phyloP scores from a whole-genome alignment of 1,140 invertebrate genomes.

The Coelopa frigida region DNA sequence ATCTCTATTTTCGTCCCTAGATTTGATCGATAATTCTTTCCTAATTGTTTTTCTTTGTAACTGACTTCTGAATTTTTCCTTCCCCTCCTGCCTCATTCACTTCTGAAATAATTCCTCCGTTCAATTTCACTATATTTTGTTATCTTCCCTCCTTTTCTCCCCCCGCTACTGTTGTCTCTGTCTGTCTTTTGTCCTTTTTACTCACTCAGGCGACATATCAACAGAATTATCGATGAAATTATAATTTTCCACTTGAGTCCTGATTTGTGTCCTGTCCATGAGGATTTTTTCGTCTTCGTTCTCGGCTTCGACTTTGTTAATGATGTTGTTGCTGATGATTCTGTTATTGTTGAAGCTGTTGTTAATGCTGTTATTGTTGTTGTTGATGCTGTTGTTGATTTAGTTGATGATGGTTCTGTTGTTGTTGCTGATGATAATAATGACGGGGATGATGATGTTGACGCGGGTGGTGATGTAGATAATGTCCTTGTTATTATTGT shows the following conservation, averaged over 20 bases:
- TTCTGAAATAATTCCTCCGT: too few relatives aligned
- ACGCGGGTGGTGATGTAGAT: background rate
- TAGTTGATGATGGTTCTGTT: background rate
- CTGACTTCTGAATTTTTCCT: too few relatives aligned
- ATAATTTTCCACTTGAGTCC: conserved; percentile 45
- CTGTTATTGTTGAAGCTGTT: background rate
- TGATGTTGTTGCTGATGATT: conserved; percentile 4
- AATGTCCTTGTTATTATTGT: background rate
- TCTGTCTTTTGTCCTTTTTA: conserved; percentile 15
- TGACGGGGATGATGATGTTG: background rate
- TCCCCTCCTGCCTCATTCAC: too few relatives aligned
- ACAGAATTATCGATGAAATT: conserved; percentile 41
- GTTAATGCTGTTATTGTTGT: conserved; percentile 4
- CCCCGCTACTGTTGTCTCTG: too few relatives aligned
- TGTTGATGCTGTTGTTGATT: conserved; percentile 2
- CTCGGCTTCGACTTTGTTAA: background rate
- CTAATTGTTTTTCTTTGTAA: too few relatives aligned
- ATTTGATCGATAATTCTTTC: too few relatives aligned
- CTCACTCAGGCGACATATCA: conserved; percentile 40
- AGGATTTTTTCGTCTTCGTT: background rate
- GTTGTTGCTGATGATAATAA: background rate
- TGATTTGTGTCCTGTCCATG: conserved; percentile 7
- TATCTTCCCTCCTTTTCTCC: too few relatives aligned
- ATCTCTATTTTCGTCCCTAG: too few relatives aligned
- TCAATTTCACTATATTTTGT: too few relatives aligned